These are phyloP conservation scores for Rhea pennata DNA, from an alignment of 2,113 vertebrate species.

Conservation along the genomic window DNA sequence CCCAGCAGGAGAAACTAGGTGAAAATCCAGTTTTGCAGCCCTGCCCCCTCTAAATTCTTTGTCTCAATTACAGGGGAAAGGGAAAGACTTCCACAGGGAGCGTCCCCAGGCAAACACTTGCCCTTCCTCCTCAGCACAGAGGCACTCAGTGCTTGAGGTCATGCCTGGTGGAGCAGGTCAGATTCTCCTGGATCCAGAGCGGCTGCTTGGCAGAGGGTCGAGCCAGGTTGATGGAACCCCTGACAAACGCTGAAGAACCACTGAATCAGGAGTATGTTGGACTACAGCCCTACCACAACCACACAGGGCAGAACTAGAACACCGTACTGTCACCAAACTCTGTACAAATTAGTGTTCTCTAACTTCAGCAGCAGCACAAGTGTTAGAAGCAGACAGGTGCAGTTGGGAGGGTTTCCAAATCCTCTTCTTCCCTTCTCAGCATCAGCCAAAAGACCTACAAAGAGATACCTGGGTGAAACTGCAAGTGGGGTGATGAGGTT, in stretches of 20 bases:
- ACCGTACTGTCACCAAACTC: rapidly evolving
- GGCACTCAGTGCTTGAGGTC: not conserved
- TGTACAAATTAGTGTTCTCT: rapidly evolving
- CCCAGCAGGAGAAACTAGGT: not conserved
- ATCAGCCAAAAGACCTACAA: not conserved
- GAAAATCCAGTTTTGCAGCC: not conserved
- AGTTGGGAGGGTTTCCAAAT: rapidly evolving
- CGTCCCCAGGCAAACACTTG: not conserved
- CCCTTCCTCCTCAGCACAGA: not conserved
- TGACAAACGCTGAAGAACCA: not conserved
- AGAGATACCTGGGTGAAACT: not conserved
- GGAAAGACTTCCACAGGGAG: not conserved
- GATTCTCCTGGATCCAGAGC: not conserved
- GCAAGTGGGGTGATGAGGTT: not conserved
- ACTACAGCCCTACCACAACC: not conserved
- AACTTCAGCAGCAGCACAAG: not conserved
- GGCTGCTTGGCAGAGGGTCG: not conserved
- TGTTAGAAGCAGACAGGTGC: rapidly evolving
- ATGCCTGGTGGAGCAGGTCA: rapidly evolving
- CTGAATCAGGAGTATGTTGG: not conserved
- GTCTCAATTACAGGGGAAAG: not conserved
- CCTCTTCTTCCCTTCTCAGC: not conserved
- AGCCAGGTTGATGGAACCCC: not conserved
- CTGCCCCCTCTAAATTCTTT: not conserved
- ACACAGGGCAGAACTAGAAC: not conserved